Evolutionary conservation across 2,888 invertebrate genomes (phyloP).

Genomic region (Dugesia japonica): DNA sequence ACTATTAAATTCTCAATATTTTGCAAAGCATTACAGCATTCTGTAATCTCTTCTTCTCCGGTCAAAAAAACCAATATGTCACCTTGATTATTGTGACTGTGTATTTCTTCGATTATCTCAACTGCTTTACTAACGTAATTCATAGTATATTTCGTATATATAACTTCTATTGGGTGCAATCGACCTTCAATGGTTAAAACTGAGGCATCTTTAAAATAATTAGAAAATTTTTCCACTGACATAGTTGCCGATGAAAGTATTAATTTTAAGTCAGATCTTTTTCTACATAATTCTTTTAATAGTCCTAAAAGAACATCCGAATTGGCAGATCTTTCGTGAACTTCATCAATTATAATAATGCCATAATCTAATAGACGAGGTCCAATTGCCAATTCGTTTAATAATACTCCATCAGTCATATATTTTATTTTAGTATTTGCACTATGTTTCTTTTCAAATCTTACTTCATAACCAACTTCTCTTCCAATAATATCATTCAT

Average conservation of each 20-base stretch:
- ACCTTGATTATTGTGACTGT: conserved; percentile 79
- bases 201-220: conserved; percentile 91
- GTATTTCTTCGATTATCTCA: conserved; percentile 97
- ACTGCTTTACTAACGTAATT: conserved; percentile 92
- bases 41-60: conserved; percentile 92
- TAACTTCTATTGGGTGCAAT: conserved; percentile 84
- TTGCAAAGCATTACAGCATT: conserved; percentile 88
- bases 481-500: conserved; percentile 89
- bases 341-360: conserved; percentile 96
- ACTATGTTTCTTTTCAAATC: conserved; percentile 95
- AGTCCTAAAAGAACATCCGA: conserved; percentile 88
- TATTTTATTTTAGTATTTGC: conserved; percentile 95
- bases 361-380: conserved; percentile 71
- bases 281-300: conserved; percentile 41
- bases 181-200: conserved; percentile 94
- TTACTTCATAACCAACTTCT: conserved; percentile 86
- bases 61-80: conserved; percentile 43
- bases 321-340: conserved; percentile 91
- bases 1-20: conserved; percentile 94
- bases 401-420: conserved; percentile 99
- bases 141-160: conserved; percentile 95
- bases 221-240: conserved; percentile 94
- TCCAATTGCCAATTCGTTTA: conserved; percentile 87
- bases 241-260: conserved; percentile 95
- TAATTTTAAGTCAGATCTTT: conserved; percentile 75